A percentile compares a stretch with the other conserved stretches of the same genome.
These are phyloP conservation scores for Echinometra lucunter DNA, from an alignment of 53 echinoderm and acorn worm species.

Conservation along the genomic window DNA sequence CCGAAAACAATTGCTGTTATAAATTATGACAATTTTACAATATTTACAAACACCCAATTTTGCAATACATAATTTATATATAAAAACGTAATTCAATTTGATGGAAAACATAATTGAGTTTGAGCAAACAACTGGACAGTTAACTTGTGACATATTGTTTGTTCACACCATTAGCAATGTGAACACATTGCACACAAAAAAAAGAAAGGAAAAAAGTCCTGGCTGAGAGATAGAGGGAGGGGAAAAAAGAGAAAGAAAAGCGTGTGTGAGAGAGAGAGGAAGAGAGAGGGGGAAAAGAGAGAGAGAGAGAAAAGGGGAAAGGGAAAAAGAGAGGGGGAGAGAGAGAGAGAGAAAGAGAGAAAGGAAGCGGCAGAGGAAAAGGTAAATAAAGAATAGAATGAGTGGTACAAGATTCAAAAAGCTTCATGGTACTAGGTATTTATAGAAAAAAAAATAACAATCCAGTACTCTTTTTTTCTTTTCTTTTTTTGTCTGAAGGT, in stretches of 20 bases:
- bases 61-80: conserved; percentile 4
- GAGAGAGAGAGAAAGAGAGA: too few species aligned
- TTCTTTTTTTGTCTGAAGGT: too few species aligned
- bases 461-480: too few species aligned
- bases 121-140: background rate
- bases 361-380: too few species aligned
- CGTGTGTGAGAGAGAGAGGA: background rate
- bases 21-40: conserved; percentile 29
- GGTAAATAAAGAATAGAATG: background rate
- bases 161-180: background rate
- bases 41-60: conserved; percentile 13
- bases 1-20: background rate
- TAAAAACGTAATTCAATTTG: background rate
- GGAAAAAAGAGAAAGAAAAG: background rate
- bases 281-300: background rate
- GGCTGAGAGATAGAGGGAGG: background rate
- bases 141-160: background rate
- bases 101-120: conserved; percentile 19
- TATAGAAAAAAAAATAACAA: too few species aligned
- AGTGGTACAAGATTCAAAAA: background rate
- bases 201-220: background rate
- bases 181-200: background rate
- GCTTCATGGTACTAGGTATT: background rate
- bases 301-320: background rate
- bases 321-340: too few species aligned